phyloP scores from a whole-genome alignment of 1,140 invertebrate species.

The Agrypnia vestita region DNA sequence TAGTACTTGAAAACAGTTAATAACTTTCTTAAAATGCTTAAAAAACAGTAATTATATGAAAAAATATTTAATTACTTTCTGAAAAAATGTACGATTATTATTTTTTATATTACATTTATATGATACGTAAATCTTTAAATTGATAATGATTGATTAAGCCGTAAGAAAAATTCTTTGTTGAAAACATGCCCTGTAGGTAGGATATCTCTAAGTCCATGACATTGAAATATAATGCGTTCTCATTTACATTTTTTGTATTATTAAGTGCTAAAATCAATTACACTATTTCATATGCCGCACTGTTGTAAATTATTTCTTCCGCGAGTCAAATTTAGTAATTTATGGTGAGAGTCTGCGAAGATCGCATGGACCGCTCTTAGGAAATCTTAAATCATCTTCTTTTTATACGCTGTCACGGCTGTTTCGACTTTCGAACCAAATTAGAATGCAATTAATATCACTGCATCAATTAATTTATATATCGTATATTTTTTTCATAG shows the following conservation, averaged over 20 bases:
- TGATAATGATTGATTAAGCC: too few species aligned
- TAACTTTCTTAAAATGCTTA: too few species aligned
- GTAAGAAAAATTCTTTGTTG: too few species aligned
- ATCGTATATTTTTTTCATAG: too few species aligned
- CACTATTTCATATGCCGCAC: conserved; percentile 16
- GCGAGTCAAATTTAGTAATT: conserved; percentile 23
- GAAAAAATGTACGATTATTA: too few species aligned
- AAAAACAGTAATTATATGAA: too few species aligned
- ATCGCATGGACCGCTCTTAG: conserved; percentile 10
- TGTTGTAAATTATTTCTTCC: conserved; percentile 28
- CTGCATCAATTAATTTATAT: too few species aligned
- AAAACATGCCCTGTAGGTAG: too few species aligned
- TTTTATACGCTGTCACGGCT: neutral
- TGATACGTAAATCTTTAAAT: too few species aligned
- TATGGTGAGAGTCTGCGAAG: conserved; percentile 4
- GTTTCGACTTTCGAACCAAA: conserved; percentile 3
- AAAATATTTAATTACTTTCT: too few species aligned
- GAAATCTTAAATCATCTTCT: conserved; percentile 29
- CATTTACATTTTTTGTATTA: conserved; percentile 2
- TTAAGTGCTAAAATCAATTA: conserved; percentile 40
- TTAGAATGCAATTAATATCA: neutral
- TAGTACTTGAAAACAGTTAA: too few species aligned
- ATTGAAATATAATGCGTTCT: conserved; percentile 7
- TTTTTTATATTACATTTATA: too few species aligned
- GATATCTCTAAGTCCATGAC: neutral